Percentiles rank a stretch among this genome's conserved stretches.
Conservation (phyloP, 2,113 vertebrate species). For the Elaphurus davidianus region DNA sequence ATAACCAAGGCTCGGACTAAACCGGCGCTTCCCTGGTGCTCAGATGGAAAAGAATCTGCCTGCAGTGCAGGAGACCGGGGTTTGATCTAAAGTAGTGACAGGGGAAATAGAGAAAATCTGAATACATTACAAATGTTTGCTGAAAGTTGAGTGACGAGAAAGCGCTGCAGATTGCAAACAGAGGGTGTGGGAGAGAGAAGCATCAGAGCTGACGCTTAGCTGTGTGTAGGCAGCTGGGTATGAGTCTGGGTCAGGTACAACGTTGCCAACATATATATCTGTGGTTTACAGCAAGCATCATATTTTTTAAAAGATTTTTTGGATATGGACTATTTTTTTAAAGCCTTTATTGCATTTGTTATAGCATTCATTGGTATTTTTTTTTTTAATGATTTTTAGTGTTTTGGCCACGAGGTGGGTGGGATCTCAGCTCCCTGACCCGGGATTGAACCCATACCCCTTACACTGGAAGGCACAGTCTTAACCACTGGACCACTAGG, state of each 20-base stretch:
- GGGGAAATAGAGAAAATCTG: not conserved
- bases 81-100: not conserved
- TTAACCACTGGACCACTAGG: not conserved
- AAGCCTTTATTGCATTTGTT: not conserved
- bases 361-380: not conserved
- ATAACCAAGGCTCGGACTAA: not conserved
- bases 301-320: not conserved
- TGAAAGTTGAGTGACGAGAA: not conserved
- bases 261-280: not conserved
- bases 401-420: not conserved
- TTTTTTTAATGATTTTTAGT: not conserved
- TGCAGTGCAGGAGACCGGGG: not conserved
- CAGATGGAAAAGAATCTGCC: not conserved
- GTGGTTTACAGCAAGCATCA: not conserved
- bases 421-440: not conserved
- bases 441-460: not conserved
- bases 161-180: not conserved
- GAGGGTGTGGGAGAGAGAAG: accelerated
- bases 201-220: no score
- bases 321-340: not conserved
- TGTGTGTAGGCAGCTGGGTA: no score
- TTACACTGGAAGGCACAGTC: not conserved
- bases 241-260: not conserved
- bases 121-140: not conserved
- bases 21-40: not conserved